Evolutionary conservation across 2,888 invertebrate species (phyloP).

Genomic region (Xanthorhoe spadicearia): DNA sequence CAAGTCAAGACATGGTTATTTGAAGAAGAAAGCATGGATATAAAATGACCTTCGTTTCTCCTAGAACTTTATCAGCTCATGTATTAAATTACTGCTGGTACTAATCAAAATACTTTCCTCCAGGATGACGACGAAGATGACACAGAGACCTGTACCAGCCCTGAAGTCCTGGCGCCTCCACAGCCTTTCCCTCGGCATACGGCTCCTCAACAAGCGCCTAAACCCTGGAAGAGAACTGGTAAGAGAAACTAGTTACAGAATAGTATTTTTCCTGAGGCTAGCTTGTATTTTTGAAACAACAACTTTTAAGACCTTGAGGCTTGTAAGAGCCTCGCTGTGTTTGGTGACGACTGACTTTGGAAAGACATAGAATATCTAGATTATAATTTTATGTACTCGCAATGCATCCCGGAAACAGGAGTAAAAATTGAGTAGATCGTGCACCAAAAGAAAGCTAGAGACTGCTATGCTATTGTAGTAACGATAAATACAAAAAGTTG

Average conservation of each 20-base stretch:
- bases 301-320: neutral
- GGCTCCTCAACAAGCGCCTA: slow-evolving; percentile 70
- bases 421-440: too few relatives aligned
- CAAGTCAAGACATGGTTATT: too few relatives aligned
- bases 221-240: slow-evolving; percentile 84
- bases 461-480: too few relatives aligned
- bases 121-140: slow-evolving; percentile 82
- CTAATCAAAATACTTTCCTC: slow-evolving; percentile 16
- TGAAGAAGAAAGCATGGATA: too few relatives aligned
- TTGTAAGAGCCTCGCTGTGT: neutral
- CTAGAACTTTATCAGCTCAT: neutral
- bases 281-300: neutral
- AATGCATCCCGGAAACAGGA: too few relatives aligned
- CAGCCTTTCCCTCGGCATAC: slow-evolving; percentile 79
- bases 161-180: slow-evolving; percentile 73
- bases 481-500: too few relatives aligned
- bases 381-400: too few relatives aligned
- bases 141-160: slow-evolving; percentile 74
- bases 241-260: slow-evolving; percentile 40
- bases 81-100: too few relatives aligned
- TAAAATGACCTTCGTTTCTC: neutral
- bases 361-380: neutral
- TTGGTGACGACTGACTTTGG: neutral
- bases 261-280: neutral
- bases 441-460: too few relatives aligned